Conservation (phyloP, 2,113 vertebrate genomes). For the Pelvicachromis taeniatus region DNA sequence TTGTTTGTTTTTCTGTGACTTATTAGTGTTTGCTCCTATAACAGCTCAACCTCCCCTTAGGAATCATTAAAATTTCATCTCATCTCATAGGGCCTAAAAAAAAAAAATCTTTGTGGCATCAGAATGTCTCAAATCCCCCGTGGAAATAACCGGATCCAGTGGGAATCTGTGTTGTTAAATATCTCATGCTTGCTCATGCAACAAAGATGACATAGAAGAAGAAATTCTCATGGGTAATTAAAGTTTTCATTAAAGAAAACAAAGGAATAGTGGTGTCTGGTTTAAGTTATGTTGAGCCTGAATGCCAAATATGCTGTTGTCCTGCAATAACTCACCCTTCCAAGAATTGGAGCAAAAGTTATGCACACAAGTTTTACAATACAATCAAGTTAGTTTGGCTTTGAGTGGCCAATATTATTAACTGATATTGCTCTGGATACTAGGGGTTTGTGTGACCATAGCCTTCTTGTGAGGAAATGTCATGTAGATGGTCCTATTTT, state of each 20-base stretch:
- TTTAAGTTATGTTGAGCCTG: background rate
- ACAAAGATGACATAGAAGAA: background rate
- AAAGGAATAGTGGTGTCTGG: background rate
- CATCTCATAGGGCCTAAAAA: background rate
- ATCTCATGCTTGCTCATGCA: slow-evolving; percentile 9
- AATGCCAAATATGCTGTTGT: background rate
- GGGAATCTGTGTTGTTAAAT: slow-evolving; percentile 31
- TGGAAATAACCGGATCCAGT: slow-evolving; percentile 8
- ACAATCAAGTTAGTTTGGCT: background rate
- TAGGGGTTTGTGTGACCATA: background rate
- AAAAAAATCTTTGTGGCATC: background rate
- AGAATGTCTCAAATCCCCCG: slow-evolving; percentile 34
- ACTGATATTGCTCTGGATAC: background rate
- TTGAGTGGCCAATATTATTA: background rate
- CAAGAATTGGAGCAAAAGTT: background rate
- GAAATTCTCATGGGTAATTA: background rate
- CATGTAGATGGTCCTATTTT: background rate
- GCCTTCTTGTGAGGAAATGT: accelerated
- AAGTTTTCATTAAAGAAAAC: background rate
- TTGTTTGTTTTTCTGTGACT: slow-evolving; percentile 34
- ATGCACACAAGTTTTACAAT: background rate
- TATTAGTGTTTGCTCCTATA: slow-evolving; percentile 30
- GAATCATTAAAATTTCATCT: slow-evolving; percentile 40
- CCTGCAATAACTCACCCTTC: background rate
- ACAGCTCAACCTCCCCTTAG: slow-evolving; percentile 13